Conservation (phyloP, 2,888 invertebrate genomes). For the Pseudanteris insignis region DNA sequence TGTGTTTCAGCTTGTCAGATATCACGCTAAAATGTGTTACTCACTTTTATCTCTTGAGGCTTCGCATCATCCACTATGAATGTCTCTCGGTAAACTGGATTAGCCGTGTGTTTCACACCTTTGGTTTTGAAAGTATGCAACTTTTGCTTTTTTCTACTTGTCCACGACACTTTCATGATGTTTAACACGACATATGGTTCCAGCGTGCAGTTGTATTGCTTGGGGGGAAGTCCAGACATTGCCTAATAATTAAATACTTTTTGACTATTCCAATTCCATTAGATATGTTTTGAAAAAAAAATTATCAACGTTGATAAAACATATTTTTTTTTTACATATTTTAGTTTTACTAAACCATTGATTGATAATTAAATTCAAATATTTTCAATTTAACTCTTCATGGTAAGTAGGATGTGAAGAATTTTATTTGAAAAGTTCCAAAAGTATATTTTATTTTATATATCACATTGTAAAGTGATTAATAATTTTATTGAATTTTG, state of each 20-base stretch:
- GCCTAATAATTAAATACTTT: slow-evolving; percentile 56
- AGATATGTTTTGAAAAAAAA: no score
- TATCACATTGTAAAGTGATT: no score
- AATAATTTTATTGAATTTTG: no score
- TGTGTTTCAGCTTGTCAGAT: slow-evolving; percentile 17
- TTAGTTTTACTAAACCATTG: no score
- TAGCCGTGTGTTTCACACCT: slow-evolving; percentile 63
- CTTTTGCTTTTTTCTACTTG: slow-evolving; percentile 59
- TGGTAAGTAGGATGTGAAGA: no score
- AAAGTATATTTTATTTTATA: no score
- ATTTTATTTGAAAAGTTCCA: no score
- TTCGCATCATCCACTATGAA: slow-evolving; percentile 64
- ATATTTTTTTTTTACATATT: no score
- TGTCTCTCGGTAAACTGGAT: slow-evolving; percentile 65
- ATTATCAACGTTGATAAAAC: no score
- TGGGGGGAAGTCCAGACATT: slow-evolving; percentile 65
- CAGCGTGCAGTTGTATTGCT: slow-evolving; percentile 66
- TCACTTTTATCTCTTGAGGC: slow-evolving; percentile 62
- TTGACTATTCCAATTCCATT: no score
- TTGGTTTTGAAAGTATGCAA: slow-evolving; percentile 64
- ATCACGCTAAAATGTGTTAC: slow-evolving; percentile 19
- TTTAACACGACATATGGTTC: slow-evolving; percentile 63
- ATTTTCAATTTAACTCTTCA: no score
- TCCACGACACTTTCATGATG: slow-evolving; percentile 61
- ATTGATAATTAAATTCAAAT: no score